Evolutionary conservation across 2,113 vertebrate species (phyloP).

Genomic region (Nothocercus julius): DNA sequence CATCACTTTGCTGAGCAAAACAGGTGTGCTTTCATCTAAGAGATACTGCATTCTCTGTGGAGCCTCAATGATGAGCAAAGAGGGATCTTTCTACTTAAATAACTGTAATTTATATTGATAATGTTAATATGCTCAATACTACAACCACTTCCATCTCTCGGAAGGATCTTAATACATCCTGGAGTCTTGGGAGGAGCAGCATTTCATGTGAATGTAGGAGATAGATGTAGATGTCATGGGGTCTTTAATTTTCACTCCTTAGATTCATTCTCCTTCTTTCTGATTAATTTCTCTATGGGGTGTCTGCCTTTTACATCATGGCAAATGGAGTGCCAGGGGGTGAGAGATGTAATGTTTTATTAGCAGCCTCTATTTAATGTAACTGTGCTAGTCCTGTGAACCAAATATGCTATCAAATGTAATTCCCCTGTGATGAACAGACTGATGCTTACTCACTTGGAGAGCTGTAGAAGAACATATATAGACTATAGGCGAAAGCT

Average conservation of each 20-base stretch:
- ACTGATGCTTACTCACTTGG: neutral
- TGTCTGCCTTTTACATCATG: conserved; percentile 55
- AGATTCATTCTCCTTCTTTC: conserved; percentile 58
- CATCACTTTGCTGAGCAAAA: neutral
- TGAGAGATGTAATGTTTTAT: conserved; percentile 59
- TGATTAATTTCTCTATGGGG: conserved; percentile 72
- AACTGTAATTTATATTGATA: conserved; percentile 12
- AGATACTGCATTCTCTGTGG: neutral
- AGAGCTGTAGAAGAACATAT: neutral
- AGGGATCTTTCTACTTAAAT: conserved; percentile 19
- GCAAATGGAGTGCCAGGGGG: conserved; percentile 39
- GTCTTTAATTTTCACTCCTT: conserved; percentile 70
- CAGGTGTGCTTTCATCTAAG: neutral
- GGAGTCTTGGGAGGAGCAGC: conserved; percentile 32
- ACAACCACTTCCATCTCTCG: conserved; percentile 9
- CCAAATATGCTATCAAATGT: conserved; percentile 63
- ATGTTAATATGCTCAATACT: conserved; percentile 18
- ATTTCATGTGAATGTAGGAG: conserved; percentile 38
- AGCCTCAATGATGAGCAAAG: neutral
- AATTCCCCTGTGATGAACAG: conserved; percentile 38
- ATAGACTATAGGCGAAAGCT: neutral
- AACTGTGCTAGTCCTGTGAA: conserved; percentile 52
- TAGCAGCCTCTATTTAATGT: conserved; percentile 62
- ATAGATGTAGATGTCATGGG: conserved; percentile 60
- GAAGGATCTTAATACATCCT: conserved; percentile 37